Evolutionary conservation across 2,888 invertebrate genomes (phyloP).

Genomic region (Drepana falcataria): DNA sequence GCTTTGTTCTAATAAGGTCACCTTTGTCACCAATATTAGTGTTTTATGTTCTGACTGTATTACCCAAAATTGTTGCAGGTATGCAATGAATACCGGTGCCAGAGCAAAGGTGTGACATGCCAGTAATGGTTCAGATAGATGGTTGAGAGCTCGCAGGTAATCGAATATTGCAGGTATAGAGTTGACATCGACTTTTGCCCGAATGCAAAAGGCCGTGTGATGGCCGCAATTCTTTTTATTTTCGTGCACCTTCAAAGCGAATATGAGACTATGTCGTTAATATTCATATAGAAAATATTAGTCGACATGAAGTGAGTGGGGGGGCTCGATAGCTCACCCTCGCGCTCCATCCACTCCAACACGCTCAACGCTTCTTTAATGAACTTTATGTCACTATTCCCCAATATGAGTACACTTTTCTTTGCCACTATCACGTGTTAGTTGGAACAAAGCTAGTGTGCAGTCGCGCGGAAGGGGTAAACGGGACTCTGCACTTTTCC

Average conservation of each 20-base stretch:
- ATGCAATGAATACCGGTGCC: no score
- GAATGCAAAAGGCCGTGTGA: neutral
- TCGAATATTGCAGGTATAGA: neutral
- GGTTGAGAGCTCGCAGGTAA: neutral
- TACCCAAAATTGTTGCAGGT: no score
- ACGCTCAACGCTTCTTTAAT: conserved; percentile 74
- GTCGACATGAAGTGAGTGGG: conserved; percentile 27
- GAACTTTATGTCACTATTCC: conserved; percentile 74
- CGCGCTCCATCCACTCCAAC: conserved; percentile 64
- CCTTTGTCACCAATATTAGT: no score
- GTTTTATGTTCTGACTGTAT: no score
- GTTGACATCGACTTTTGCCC: neutral
- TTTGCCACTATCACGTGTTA: conserved; percentile 68
- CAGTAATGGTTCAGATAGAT: neutral
- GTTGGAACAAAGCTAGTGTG: conserved; percentile 67
- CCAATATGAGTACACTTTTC: conserved; percentile 75
- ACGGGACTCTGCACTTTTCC: conserved; percentile 51
- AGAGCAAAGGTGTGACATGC: neutral
- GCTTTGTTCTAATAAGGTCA: no score
- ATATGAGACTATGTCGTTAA: conserved; percentile 29
- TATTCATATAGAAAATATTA: conserved; percentile 67
- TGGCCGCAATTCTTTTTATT: neutral
- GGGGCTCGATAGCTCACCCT: conserved; percentile 46
- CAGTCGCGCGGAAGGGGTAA: conserved; percentile 63
- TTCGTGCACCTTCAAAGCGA: neutral